These are phyloP conservation scores for Aplodontia rufa DNA, from an alignment of 2,113 vertebrate species.

Conservation along the genomic window DNA sequence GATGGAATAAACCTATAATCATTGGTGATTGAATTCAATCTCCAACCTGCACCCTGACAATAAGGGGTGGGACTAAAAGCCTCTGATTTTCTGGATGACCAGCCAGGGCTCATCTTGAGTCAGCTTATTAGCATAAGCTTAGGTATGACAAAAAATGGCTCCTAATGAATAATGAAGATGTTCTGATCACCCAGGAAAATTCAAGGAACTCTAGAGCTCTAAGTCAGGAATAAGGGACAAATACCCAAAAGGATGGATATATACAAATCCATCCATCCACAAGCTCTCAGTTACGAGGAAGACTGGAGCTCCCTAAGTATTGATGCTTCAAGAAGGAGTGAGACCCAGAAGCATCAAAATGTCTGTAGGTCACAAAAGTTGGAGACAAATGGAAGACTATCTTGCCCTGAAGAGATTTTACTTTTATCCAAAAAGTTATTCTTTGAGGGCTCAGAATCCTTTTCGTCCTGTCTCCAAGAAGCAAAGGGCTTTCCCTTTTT, in stretches of 20 bases:
- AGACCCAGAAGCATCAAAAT: background rate
- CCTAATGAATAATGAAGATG: background rate
- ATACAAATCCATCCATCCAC: too few relatives aligned
- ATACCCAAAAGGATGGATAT: too few relatives aligned
- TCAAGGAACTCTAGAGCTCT: background rate
- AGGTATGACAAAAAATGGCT: background rate
- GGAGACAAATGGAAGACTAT: background rate
- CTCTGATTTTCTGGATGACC: background rate
- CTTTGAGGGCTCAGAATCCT: background rate
- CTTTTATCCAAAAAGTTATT: background rate
- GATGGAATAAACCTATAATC: background rate
- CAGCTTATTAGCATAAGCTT: background rate
- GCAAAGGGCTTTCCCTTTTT: background rate
- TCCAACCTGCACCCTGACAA: background rate
- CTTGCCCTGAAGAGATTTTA: background rate
- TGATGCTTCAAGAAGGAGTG: background rate
- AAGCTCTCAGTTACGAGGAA: background rate
- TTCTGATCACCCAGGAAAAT: background rate
- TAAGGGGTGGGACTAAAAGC: background rate
- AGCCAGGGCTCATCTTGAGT: background rate
- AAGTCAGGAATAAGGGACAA: background rate
- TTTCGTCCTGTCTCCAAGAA: background rate
- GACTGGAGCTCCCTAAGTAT: background rate
- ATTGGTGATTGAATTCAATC: background rate
- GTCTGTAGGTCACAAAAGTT: background rate